Evolutionary conservation across 2,888 invertebrate species (phyloP).

Genomic region (Phasia obesa): DNA sequence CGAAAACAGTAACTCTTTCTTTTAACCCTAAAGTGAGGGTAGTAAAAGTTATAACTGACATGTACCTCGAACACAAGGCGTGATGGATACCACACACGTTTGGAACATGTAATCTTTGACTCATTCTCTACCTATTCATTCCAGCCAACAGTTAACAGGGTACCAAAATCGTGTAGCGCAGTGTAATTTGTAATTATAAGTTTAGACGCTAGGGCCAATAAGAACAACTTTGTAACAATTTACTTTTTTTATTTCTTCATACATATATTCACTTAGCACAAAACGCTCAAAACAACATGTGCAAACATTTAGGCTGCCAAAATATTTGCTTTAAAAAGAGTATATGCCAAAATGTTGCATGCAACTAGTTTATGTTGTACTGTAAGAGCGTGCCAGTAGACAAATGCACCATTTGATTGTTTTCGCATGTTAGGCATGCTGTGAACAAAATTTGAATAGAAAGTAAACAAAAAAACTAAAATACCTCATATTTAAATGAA

Average conservation of each 20-base stretch:
- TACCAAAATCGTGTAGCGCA: too few relatives aligned
- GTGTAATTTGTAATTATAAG: too few relatives aligned
- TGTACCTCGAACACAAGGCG: too few relatives aligned
- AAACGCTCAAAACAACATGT: conserved; percentile 41
- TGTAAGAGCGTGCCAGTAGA: not conserved
- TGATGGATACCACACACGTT: too few relatives aligned
- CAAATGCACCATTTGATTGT: conserved; percentile 69
- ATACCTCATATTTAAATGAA: not conserved
- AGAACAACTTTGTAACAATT: conserved; percentile 9
- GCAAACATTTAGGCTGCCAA: conserved; percentile 62
- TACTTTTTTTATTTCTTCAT: not conserved
- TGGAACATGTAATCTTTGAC: too few relatives aligned
- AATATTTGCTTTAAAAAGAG: conserved; percentile 62
- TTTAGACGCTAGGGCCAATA: not conserved
- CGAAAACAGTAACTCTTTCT: too few relatives aligned
- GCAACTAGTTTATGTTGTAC: conserved; percentile 17
- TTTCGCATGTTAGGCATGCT: conserved; percentile 57
- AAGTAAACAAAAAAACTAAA: not conserved
- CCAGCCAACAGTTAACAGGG: too few relatives aligned
- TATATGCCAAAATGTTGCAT: conserved; percentile 48
- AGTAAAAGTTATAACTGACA: too few relatives aligned
- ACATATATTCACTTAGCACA: conserved; percentile 17
- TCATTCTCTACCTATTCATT: too few relatives aligned
- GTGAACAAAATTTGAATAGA: conserved; percentile 27
- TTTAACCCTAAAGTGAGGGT: too few relatives aligned